These are phyloP conservation scores for Eidolon dupreanum DNA, from an alignment of 2,797 vertebrate genomes.

Conservation along the genomic window DNA sequence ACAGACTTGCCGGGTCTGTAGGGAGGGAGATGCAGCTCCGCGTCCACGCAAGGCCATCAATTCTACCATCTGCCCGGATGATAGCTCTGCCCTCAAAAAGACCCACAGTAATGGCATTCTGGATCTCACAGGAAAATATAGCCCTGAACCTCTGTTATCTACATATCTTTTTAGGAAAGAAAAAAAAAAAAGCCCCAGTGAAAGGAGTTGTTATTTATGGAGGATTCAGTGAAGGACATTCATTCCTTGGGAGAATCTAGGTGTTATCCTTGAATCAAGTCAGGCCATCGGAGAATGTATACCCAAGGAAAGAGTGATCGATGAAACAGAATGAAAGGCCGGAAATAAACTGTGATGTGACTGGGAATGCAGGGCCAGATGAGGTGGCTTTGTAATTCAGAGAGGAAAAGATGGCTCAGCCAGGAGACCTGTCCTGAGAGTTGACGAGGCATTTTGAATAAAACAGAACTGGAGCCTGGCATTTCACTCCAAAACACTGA, in stretches of 20 bases:
- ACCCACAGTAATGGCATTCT: not conserved
- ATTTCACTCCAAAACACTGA: not conserved
- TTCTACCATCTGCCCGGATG: not conserved
- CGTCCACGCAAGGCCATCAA: not conserved
- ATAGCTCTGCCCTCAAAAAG: not conserved
- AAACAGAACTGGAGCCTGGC: not conserved
- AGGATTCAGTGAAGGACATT: not conserved
- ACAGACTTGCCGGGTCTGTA: not conserved
- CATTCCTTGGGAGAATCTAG: not conserved
- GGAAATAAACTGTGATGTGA: not conserved
- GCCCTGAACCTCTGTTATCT: not conserved
- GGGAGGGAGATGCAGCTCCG: not conserved
- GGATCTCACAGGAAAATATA: not conserved
- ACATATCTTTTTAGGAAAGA: conserved; percentile 19
- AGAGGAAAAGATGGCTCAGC: not conserved
- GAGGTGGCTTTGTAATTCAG: not conserved
- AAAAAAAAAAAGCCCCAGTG: not conserved
- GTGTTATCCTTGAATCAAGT: conserved; percentile 42
- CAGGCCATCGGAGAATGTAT: not conserved
- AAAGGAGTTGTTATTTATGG: conserved; percentile 27
- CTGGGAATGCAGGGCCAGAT: not conserved
- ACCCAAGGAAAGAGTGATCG: conserved; percentile 25
- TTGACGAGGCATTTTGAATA: not conserved
- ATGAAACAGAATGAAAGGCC: not conserved
- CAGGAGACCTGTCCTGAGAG: not conserved